A percentile compares a stretch with the other conserved stretches of the same genome.
Conservation (phyloP, 2,797 vertebrate genomes). For the Anguilla anguilla region DNA sequence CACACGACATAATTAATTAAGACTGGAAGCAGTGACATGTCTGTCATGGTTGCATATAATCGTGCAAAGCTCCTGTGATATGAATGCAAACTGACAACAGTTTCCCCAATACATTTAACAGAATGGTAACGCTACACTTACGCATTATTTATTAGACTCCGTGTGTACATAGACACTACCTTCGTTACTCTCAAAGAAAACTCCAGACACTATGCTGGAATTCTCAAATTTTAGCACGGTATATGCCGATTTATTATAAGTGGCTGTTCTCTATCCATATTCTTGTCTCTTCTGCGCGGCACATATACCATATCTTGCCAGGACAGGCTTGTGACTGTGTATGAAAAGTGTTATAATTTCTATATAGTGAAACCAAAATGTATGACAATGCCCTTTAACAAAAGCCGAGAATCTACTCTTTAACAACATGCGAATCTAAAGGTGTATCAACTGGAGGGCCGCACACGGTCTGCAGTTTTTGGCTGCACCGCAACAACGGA, state of each 20-base stretch:
- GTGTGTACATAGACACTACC: not conserved
- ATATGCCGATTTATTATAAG: not conserved
- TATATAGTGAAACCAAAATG: too few species aligned
- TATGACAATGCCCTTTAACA: too few species aligned
- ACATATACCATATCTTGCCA: not conserved
- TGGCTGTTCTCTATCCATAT: not conserved
- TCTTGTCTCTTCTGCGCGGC: not conserved
- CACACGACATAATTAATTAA: slow-evolving; percentile 57
- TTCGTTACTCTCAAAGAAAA: not conserved
- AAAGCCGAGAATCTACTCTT: too few species aligned
- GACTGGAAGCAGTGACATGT: slow-evolving; percentile 40
- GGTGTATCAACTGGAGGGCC: too few species aligned
- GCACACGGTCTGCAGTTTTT: too few species aligned
- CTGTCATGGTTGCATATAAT: slow-evolving; percentile 45
- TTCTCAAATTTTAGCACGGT: not conserved
- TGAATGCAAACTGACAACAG: slow-evolving; percentile 14
- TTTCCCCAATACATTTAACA: not conserved
- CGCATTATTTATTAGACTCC: not conserved
- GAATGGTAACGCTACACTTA: not conserved
- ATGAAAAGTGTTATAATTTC: too few species aligned
- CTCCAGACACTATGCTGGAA: not conserved
- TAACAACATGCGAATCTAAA: too few species aligned
- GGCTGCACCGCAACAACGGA: too few species aligned
- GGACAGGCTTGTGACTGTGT: not conserved
- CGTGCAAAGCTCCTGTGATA: slow-evolving; percentile 35